A percentile compares a stretch with the other conserved stretches of the same genome.
Evolutionary conservation across 2,797 vertebrate genomes (phyloP).

Genomic region (Pseudocheirus occidentalis): DNA sequence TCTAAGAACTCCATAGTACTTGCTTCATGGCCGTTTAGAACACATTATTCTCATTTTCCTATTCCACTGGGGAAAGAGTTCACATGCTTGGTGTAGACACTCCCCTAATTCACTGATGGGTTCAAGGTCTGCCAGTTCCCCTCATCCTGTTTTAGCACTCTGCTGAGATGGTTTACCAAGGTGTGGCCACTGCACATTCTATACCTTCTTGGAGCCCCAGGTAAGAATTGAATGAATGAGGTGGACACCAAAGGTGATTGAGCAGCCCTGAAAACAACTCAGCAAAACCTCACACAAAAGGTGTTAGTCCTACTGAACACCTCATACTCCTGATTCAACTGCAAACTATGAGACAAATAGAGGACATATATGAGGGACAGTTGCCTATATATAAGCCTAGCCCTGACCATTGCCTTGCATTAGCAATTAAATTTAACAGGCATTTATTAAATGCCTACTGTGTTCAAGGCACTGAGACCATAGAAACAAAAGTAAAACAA

Average conservation of each 20-base stretch:
- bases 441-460: background rate
- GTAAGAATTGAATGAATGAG: background rate
- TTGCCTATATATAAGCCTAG: background rate
- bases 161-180: too few species aligned
- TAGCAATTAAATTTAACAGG: background rate
- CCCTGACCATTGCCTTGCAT: background rate
- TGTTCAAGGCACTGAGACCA: background rate
- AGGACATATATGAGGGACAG: background rate
- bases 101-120: background rate
- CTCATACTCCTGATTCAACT: background rate
- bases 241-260: background rate
- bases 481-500: background rate
- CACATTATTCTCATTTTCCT: background rate
- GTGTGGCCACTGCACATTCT: background rate
- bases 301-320: background rate
- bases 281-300: background rate
- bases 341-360: background rate
- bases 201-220: background rate
- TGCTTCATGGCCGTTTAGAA: background rate
- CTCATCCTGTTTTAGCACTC: background rate
- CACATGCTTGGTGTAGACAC: too few species aligned
- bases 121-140: background rate
- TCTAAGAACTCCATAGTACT: background rate
- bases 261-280: background rate
- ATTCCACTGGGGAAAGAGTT: background rate